Base-by-base conservation (phyloP, 2,888 invertebrate genomes). In the Pherbina coryleti region DNA sequence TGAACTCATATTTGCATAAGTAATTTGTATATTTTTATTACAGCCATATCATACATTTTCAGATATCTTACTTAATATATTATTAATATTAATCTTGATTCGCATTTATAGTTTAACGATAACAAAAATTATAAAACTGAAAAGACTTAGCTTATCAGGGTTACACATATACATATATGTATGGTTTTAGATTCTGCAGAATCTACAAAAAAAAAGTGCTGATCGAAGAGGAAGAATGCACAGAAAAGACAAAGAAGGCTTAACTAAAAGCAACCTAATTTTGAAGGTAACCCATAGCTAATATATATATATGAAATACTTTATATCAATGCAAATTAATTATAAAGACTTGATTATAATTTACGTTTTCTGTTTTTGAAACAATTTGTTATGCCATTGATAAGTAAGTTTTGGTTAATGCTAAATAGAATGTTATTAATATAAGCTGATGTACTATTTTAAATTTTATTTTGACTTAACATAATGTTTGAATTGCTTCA, bases 121-220 rank as follows among this genome's bases (percentile, higher is more conserved):
- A 19, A 3, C 79, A 64, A 72, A 80, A 80, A 70, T 80, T 81
- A 80, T 51, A 80, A 81, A 83, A 83, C 80, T 83, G 82, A 83
- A 83, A 84, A 85, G 84, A 85, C 84, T 82, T 87, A 88, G 89
- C 84, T 85, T 85, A 86, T 87, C 85, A 86, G 89, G 89, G 89
- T 87, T 88, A 44, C 44, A 44, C 14, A 44, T 44, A 37, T 89
- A 87, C 87, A 89, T 89, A 87, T 87, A 89, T 89, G 82, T 89
- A 88, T 89, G 89, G 94, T 96, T 96, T 95, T 96, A 97, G 96
- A 97, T 97, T 95, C 96, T 96, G 95, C 97, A 97, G 96, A 97
- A 96, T 94, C 96, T 97, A 93, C 96, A 97, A 96, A 96, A 97
- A 96, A 97, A 97, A 95, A 96, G 96, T 95, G 96, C 96, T 93